A percentile compares a stretch with the other conserved stretches of the same genome.
Evolutionary conservation across 2,113 vertebrate species (phyloP).

Genomic region (Phylloscopus trochiloides): DNA sequence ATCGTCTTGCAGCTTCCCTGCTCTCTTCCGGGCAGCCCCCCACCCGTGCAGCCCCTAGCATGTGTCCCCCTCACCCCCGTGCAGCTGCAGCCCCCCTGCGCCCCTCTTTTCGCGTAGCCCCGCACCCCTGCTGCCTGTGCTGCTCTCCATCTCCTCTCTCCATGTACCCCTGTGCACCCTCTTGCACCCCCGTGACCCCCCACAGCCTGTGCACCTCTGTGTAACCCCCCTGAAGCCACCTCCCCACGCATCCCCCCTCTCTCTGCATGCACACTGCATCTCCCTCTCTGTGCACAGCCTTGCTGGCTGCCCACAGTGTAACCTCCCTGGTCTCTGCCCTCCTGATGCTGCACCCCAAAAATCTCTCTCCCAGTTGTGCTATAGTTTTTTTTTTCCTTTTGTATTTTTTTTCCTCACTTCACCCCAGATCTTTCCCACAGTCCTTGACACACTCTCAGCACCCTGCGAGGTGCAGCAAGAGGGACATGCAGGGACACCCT

Average conservation of each 20-base stretch:
- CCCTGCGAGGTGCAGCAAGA: fast-evolving
- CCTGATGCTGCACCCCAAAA: not conserved
- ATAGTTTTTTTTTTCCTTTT: not conserved
- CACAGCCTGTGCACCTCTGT: not conserved
- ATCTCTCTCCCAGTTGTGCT: fast-evolving
- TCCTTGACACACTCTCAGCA: fast-evolving
- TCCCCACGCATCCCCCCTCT: too few relatives aligned
- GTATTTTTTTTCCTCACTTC: not conserved
- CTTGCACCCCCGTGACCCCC: not conserved
- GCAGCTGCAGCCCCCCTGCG: too few relatives aligned
- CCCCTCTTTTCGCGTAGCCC: not conserved
- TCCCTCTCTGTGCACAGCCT: too few relatives aligned
- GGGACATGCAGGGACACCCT: fast-evolving
- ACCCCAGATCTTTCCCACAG: not conserved
- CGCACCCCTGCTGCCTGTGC: not conserved
- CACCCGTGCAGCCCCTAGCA: too few relatives aligned
- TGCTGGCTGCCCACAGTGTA: not conserved
- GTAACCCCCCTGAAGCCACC: not conserved
- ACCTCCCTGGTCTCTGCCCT: not conserved
- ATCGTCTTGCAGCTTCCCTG: too few relatives aligned
- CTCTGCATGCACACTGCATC: not conserved
- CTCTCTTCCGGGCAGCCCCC: too few relatives aligned
- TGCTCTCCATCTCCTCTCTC: too few relatives aligned
- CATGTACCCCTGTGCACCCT: too few relatives aligned
- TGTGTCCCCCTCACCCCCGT: not conserved